Evolutionary conservation across 2,888 invertebrate genomes (phyloP), one percentile per base, ranked within the genome.

Genomic region (Eremobia ochroleuca): DNA sequence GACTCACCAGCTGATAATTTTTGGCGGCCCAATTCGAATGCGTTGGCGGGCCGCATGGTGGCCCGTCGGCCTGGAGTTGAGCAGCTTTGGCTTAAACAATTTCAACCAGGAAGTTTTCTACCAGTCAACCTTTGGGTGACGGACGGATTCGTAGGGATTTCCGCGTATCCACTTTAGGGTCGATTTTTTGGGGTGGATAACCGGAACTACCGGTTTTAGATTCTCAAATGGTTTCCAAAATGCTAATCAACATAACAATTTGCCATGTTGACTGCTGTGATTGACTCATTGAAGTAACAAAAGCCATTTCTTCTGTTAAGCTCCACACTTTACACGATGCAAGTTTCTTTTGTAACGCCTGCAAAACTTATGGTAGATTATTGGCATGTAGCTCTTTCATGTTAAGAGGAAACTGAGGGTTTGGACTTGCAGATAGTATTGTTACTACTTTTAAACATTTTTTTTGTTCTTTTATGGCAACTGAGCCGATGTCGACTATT

Each of bases 91-190:
- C 79, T 61, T 61, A 69, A n/a, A 37, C 37, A 21, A 49, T 73
- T 73, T 9, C 64, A 64, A 81, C 58, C 40, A 15, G 73, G 37
- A 73, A 78, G n/a, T n/a, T n/a, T n/a, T n/a, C n/a, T n/a, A n/a
- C n/a, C n/a, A n/a, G n/a, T n/a, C n/a, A n/a, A n/a, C n/a, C n/a
- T n/a, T n/a, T n/a, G n/a, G n/a, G n/a, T n/a, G n/a, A n/a, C 13
- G 43, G 43, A 37, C 37, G 40, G 40, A 43, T 15, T 6, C 2
- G 49, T n/a, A n/a, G n/a, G n/a, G n/a, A n/a, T 49, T 49, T 49
- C 25, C 3, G 46, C 18, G 5, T 18, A 49, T 49, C 49, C 21
- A 49, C 21, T 25, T 8, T 49, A 21, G 8, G 25, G 25, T 49
- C 0, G 49, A 49, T 49, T 21, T 49, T 21, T 49, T 49, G 49